phyloP scores from a whole-genome alignment of 2,113 vertebrate genomes.

The Zosterops pallidus region DNA sequence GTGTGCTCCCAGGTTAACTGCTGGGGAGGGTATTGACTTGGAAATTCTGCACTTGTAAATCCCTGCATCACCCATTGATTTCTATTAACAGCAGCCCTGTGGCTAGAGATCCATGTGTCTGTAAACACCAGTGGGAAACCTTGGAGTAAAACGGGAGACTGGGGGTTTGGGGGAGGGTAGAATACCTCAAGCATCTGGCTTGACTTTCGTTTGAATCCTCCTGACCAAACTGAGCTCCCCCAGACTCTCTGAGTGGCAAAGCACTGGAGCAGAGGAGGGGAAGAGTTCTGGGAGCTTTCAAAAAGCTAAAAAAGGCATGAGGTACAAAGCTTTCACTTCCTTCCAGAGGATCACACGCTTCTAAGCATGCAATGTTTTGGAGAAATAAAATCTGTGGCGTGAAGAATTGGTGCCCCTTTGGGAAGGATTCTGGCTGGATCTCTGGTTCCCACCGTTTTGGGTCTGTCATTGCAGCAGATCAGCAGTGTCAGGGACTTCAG shows the following conservation, averaged over 20 bases:
- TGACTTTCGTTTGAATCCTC: not conserved
- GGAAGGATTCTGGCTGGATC: not conserved
- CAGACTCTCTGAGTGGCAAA: not conserved
- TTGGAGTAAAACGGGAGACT: not conserved
- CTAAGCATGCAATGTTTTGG: not conserved
- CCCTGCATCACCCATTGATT: not conserved
- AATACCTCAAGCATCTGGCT: not conserved
- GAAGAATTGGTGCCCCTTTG: not conserved
- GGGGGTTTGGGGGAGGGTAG: not conserved
- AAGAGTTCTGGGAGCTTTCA: not conserved
- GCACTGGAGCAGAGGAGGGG: not conserved
- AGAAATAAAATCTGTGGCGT: not conserved
- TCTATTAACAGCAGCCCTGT: not conserved
- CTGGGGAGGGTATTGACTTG: not conserved
- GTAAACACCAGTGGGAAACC: not conserved
- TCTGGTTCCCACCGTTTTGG: accelerated
- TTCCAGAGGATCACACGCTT: not conserved
- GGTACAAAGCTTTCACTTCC: not conserved
- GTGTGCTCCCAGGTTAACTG: not conserved
- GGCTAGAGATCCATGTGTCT: not conserved
- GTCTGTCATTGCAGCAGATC: not conserved
- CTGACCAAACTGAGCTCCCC: not conserved
- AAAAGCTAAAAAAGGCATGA: not conserved
- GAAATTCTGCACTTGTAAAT: not conserved
- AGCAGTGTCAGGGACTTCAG: not conserved